These are phyloP conservation scores for Jacana jacana DNA, from an alignment of 2,113 vertebrate genomes.

Conservation along the genomic window DNA sequence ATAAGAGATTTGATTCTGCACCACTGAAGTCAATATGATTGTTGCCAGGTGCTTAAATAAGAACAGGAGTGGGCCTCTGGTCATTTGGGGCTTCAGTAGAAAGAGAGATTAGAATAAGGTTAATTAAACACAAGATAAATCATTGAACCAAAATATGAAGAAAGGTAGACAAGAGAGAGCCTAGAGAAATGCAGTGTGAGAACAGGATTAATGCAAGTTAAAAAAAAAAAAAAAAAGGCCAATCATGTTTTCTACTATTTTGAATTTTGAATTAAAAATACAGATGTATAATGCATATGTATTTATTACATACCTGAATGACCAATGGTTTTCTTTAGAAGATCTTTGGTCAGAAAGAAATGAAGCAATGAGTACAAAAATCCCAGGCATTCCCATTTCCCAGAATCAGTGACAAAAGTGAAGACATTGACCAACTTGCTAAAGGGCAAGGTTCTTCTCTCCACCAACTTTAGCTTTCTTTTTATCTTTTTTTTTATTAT, in stretches of 20 bases:
- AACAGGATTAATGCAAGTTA: not conserved
- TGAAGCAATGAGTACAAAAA: not conserved
- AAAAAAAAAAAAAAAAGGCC: not conserved
- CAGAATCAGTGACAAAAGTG: accelerated
- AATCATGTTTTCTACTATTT: not conserved
- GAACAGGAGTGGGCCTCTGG: not conserved
- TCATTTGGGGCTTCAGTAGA: not conserved
- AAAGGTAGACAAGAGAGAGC: not conserved
- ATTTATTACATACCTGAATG: not conserved
- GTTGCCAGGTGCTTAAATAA: not conserved
- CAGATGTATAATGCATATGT: not conserved
- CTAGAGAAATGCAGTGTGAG: not conserved
- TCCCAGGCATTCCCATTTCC: not conserved
- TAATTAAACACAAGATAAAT: conserved; percentile 34
- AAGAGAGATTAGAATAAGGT: not conserved
- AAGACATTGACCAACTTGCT: not conserved
- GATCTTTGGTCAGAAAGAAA: not conserved
- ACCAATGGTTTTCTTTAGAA: not conserved
- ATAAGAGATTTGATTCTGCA: not conserved
- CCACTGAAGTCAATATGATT: not conserved
- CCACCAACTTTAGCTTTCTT: not conserved
- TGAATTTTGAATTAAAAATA: not conserved
- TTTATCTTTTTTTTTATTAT: too few relatives aligned
- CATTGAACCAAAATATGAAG: not conserved
- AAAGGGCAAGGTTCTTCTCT: not conserved